Evolutionary conservation across 2,113 vertebrate genomes (phyloP), one percentile per base, ranked within the genome.

Genomic region (Engystomops pustulosus): DNA sequence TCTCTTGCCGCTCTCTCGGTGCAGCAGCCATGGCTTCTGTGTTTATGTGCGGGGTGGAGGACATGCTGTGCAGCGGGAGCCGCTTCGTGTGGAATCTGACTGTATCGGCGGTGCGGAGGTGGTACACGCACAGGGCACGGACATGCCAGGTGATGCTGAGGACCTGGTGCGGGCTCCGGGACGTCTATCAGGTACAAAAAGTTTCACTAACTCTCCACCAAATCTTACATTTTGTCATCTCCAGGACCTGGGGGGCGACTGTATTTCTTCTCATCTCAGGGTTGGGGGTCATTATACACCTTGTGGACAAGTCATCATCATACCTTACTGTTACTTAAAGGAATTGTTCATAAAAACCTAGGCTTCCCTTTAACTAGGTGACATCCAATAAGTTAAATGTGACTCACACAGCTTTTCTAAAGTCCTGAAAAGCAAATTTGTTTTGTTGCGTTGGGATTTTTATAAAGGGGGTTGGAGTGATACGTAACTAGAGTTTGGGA

Each of bases 171-270:
- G 93, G 92, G 84, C 93, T 96, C 81, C 94, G 93, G 60, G 95
- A 96, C 4, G 92, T 96, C 87, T 98, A 97, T 91, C 96, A 98
- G 98, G 97, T 99, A 76, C 12, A 67, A n/a, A 38, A 70, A n/a
- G 14, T n/a, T 68, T 14, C 38, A 41, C 12, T 41, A 38, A 71
- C 18, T 71, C 15, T 41, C 14, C 38, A 41, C n/a, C n/a, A n/a
- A n/a, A n/a, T n/a, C n/a, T n/a, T n/a, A n/a, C n/a, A n/a, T n/a
- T n/a, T n/a, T n/a, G n/a, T n/a, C n/a, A n/a, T n/a, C n/a, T n/a
- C n/a, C n/a, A n/a, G n/a, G n/a, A n/a, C n/a, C n/a, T n/a, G n/a
- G n/a, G n/a, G n/a, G n/a, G n/a, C n/a, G n/a, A n/a, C n/a, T n/a
- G n/a, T n/a, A n/a, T n/a, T n/a, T n/a, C n/a, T n/a, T n/a, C n/a